These are phyloP conservation scores for Drosophila elegans DNA, from an alignment of 1,140 invertebrate species.

Conservation along the genomic window DNA sequence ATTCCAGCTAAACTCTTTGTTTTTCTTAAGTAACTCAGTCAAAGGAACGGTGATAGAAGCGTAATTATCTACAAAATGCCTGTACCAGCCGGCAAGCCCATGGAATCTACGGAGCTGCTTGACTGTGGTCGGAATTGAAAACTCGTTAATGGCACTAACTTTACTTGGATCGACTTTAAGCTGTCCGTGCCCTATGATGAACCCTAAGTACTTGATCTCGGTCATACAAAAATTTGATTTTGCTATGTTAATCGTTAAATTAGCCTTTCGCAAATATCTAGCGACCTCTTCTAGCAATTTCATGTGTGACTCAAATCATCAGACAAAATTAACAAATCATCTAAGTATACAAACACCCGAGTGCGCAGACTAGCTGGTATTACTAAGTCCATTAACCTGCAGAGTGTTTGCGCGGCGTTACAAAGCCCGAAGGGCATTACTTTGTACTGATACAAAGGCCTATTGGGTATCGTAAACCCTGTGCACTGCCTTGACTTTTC, in stretches of 20 bases:
- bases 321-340: constrained; percentile 85
- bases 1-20: too few relatives aligned
- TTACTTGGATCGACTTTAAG: too few relatives aligned
- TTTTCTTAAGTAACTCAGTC: too few relatives aligned
- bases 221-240: constrained; percentile 30
- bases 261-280: constrained; percentile 8
- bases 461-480: not conserved
- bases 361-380: constrained; percentile 19
- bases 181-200: too few relatives aligned
- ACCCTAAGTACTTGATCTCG: constrained; percentile 34
- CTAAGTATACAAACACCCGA: constrained; percentile 80
- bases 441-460: not conserved
- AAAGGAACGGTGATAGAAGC: too few relatives aligned
- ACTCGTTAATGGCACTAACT: too few relatives aligned
- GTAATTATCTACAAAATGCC: too few relatives aligned
- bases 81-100: too few relatives aligned
- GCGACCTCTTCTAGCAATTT: constrained; percentile 28
- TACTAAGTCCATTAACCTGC: constrained; percentile 21
- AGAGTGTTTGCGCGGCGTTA: not conserved
- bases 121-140: too few relatives aligned
- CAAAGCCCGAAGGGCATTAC: not conserved
- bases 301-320: constrained; percentile 84
- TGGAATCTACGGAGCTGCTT: too few relatives aligned
- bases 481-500: not conserved
- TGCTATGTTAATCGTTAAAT: constrained; percentile 15